phyloP scores from a whole-genome alignment of 64 coral and sea anemone genomes.

The Platygyra sinensis region DNA sequence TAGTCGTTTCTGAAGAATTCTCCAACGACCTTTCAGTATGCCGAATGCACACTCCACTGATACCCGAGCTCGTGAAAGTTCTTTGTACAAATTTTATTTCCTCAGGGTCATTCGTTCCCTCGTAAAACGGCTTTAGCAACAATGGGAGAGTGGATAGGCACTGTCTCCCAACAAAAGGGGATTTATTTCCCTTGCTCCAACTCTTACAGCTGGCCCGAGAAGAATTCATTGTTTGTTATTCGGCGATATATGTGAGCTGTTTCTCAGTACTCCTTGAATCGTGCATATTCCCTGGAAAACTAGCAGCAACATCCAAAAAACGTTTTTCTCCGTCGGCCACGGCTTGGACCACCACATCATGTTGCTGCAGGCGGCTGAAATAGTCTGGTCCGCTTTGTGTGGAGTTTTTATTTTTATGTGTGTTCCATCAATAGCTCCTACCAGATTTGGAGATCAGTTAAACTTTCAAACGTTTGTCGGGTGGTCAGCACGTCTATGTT shows the following conservation, averaged over 20 bases:
- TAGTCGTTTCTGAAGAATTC: constrained; percentile 36
- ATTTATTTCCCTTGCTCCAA: not conserved
- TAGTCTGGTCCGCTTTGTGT: not conserved
- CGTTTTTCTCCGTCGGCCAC: constrained; percentile 6
- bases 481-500: not conserved
- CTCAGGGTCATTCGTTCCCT: constrained; percentile 12
- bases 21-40: constrained; percentile 51
- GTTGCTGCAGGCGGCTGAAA: constrained; percentile 19
- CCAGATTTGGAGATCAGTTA: not conserved
- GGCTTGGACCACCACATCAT: constrained; percentile 17
- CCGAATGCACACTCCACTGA: constrained; percentile 46
- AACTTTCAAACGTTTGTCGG: not conserved
- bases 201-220: not conserved
- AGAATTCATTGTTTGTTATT: constrained; percentile 38
- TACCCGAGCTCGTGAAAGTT: constrained; percentile 49
- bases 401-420: constrained; percentile 24
- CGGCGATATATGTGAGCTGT: constrained; percentile 1
- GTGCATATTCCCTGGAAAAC: constrained; percentile 40
- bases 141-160: constrained; percentile 25
- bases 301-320: constrained; percentile 34
- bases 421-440: constrained; percentile 4
- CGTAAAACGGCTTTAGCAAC: constrained; percentile 47
- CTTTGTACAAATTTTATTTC: constrained; percentile 33
- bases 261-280: constrained; percentile 45
- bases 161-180: constrained; percentile 47